Evolutionary conservation across 2,888 invertebrate genomes (phyloP), one percentile per base, ranked within the genome.

Genomic region (Phortica okadai): DNA sequence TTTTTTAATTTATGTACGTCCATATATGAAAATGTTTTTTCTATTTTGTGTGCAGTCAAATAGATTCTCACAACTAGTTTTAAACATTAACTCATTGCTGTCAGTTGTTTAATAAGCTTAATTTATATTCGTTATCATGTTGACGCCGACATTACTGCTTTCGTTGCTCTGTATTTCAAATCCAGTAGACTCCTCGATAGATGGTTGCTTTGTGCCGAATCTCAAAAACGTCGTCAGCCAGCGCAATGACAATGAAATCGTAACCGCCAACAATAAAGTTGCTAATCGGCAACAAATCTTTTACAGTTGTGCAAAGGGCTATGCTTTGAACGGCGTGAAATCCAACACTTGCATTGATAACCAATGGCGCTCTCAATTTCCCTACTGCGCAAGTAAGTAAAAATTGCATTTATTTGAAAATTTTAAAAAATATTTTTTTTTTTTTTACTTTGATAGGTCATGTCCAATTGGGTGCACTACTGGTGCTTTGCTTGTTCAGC

Each of bases 351-450:
- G 69, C 25, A 69, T 44, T 11, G 11, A 45, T 1, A 25, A 41
- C n/a, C 44, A 50, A 5, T 69, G 69, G 69, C 25, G 25, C n/a
- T 45, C 21, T 4, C 14, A 50, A 3, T 69, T 69, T 16, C 69
- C 69, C n/a, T 45, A 69, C 41, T 69, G 69, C 21, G 69, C 7
- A 8, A 50, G 69, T 69, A 25, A 50, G 69, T 69, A 2, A 4
- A 8, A 8, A 25, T 2, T 64, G 64, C 11, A 2, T 14, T 41
- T 41, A 41, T 14, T 21, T 21, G 0, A 25, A 41, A 2, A 33
- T 21, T 33, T 33, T 33, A 33, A 4, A 5, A 33, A 33, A 33
- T 33, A 0, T 7, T 56, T 11, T 14, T 44, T 33, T 2, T 7
- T 56, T 11, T 14, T 44, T 8, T 21, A 8, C 3, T 44, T 45